Base-by-base conservation (phyloP, 2,797 vertebrate genomes). In the Steatocranus sp. region DNA sequence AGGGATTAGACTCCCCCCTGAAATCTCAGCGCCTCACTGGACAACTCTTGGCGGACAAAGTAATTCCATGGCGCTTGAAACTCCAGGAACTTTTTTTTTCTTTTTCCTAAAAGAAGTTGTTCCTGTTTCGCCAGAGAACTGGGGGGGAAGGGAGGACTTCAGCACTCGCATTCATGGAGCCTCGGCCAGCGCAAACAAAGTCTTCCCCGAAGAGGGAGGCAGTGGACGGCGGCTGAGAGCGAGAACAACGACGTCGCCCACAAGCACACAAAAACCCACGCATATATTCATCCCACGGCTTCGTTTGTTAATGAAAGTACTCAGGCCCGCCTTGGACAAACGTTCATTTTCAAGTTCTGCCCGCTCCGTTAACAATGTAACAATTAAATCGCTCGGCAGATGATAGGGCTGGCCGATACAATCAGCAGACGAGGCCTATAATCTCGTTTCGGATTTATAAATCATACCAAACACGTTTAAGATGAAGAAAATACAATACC, bases 21-120 rank as follows among this genome's bases (percentile, higher is more conserved):
- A 93, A 96, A 96, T 96, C 94, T 94, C 95, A 95, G 95, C 92
- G 94, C 93, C 93, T 95, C 95, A 93, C 94, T 96, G 94, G 93
- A 93, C 93, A 95, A 92, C 94, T 94, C 94, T 93, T 95, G 94
- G 94, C 93, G 94, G 94, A 95, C 93, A 94, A 95, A 94, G 93
- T 95, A 90, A 93, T 94, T 94, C 92, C 93, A 94, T 92, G 94
- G 94, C 94, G 95, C 95, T 95, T 94, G 93, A 95, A 96, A 96
- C 94, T 95, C 94, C 93, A 94, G 94, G 94, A 95, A 96, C 94
- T 95, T 95, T 95, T 95, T 93, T 92, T 91, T 86, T 77, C 87
- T 92, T 94, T 94, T 94, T 93, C 94, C 94, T 94, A 95, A 95
- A 95, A 95, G 94, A 95, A 96, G 95, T 96, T 95, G 95, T 96